Percentiles rank a stretch among this genome's conserved stretches.
These are phyloP conservation scores for Coilia nasus DNA, from an alignment of 2,797 vertebrate genomes.

Conservation along the genomic window DNA sequence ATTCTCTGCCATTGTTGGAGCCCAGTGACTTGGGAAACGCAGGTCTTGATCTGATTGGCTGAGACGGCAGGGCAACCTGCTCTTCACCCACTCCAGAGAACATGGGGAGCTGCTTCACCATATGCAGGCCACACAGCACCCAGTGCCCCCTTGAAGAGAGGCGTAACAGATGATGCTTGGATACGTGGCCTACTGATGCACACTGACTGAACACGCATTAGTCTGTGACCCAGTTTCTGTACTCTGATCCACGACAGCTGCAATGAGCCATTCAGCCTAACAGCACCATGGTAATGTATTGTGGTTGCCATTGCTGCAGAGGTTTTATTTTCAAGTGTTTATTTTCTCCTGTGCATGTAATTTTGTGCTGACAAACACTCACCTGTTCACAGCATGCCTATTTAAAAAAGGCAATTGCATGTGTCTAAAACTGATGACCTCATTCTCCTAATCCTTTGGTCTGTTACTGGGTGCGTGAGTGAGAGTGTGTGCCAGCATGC, in stretches of 20 bases:
- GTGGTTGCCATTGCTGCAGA: not conserved
- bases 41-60: not conserved
- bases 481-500: not conserved
- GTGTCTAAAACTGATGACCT: constrained; percentile 6
- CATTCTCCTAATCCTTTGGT: not conserved
- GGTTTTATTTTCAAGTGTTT: not conserved
- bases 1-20: constrained; percentile 2
- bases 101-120: too few species aligned
- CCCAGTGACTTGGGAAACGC: not conserved
- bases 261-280: not conserved
- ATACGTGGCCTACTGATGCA: not conserved
- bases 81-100: not conserved
- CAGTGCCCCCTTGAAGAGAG: not conserved
- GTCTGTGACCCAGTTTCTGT: constrained; percentile 18
- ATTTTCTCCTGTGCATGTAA: not conserved
- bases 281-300: not conserved
- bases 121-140: not conserved
- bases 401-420: not conserved
- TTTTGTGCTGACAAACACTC: not conserved
- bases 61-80: not conserved
- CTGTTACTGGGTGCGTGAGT: not conserved
- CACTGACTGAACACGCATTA: not conserved
- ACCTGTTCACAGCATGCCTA: not conserved
- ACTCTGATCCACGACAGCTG: not conserved
- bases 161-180: not conserved